phyloP scores from a whole-genome alignment of 1,140 invertebrate genomes.

The Zaprionus ghesquierei region DNA sequence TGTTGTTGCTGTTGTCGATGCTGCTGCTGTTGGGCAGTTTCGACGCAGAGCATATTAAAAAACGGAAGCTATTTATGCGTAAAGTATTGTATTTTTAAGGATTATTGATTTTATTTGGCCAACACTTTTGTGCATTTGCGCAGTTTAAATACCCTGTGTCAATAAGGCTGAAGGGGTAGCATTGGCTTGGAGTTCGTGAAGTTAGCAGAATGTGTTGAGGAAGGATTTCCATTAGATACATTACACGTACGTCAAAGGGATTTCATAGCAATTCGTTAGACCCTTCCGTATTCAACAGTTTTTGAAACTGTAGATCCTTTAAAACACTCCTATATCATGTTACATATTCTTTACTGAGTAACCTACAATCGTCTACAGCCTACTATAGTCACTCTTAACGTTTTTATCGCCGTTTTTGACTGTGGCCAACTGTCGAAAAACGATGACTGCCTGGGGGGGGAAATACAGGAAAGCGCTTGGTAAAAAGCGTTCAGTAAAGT shows the following conservation, averaged over 20 bases:
- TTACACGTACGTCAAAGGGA: too few relatives aligned
- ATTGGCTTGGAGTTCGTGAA: neutral
- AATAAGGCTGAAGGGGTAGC: neutral
- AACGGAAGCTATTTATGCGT: slow-evolving; percentile 54
- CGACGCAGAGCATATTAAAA: slow-evolving; percentile 39
- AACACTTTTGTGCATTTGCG: slow-evolving; percentile 39
- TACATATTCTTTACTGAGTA: too few relatives aligned
- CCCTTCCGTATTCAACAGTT: neutral
- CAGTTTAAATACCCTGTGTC: neutral
- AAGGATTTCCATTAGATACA: too few relatives aligned
- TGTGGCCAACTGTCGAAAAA: slow-evolving; percentile 6
- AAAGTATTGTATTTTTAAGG: slow-evolving; percentile 74
- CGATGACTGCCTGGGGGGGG: neutral
- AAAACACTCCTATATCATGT: too few relatives aligned
- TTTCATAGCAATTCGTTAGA: too few relatives aligned
- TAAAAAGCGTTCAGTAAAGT: slow-evolving; percentile 27
- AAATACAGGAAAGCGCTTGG: neutral
- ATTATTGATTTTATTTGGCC: slow-evolving; percentile 70
- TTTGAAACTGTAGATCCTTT: neutral
- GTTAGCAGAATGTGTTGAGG: too few relatives aligned
- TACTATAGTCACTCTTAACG: neutral
- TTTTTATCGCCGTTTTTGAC: neutral
- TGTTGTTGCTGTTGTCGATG: neutral
- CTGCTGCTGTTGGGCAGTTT: slow-evolving; percentile 5
- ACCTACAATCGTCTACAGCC: neutral